A percentile compares a stretch with the other conserved stretches of the same genome.
phyloP scores from a whole-genome alignment of 2,113 vertebrate genomes.

The Leuciscus idus region DNA sequence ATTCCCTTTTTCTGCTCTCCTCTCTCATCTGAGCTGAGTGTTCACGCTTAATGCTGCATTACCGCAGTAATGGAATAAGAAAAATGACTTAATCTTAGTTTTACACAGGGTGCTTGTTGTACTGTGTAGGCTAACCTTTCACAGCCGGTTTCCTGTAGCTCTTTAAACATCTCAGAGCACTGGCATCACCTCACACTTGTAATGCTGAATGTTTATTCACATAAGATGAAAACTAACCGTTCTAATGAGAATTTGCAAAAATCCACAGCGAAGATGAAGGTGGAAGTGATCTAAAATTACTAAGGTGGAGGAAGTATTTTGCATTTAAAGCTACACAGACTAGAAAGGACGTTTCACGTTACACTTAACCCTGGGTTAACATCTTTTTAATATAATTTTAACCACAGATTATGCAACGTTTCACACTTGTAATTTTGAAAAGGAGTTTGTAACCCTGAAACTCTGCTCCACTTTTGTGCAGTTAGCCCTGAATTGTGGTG shows the following conservation, averaged over 20 bases:
- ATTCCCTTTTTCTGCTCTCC: not conserved
- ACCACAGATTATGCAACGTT: not conserved
- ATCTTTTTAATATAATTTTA: not conserved
- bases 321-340: not conserved
- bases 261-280: not conserved
- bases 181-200: not conserved
- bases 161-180: conserved; percentile 4
- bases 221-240: not conserved
- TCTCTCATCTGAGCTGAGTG: conserved; percentile 11
- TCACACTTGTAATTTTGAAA: not conserved
- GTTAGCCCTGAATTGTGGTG: not conserved
- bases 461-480: not conserved
- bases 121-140: not conserved
- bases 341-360: not conserved
- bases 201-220: conserved; percentile 9
- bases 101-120: conserved; percentile 3
- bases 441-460: not conserved
- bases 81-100: conserved; percentile 31
- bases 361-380: not conserved
- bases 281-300: not conserved
- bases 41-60: conserved; percentile 25
- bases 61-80: conserved; percentile 37
- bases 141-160: conserved; percentile 4
- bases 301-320: not conserved
- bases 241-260: not conserved